These are phyloP conservation scores for Pica pica DNA, from an alignment of 2,113 vertebrate genomes.

Conservation along the genomic window DNA sequence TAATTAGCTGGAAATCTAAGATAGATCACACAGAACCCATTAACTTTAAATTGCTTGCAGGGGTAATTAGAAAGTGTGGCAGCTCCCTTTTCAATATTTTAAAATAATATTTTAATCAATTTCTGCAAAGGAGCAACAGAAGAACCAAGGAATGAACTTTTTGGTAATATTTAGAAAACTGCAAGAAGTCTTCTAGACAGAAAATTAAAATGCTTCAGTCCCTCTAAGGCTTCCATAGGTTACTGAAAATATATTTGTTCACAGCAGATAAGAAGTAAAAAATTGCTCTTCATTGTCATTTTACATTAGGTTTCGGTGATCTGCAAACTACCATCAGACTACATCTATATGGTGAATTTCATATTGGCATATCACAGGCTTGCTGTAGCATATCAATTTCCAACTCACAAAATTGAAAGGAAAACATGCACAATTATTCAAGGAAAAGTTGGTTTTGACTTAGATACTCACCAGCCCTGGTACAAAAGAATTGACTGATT, in stretches of 20 bases:
- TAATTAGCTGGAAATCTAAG: slow-evolving; percentile 16
- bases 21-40: neutral
- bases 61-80: slow-evolving; percentile 15
- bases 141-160: neutral
- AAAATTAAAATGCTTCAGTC: neutral
- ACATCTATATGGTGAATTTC: neutral
- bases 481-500: neutral
- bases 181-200: neutral
- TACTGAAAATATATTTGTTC: neutral
- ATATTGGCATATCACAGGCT: neutral
- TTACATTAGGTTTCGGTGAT: neutral
- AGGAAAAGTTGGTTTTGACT: neutral
- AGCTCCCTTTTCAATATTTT: neutral
- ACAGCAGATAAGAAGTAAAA: neutral
- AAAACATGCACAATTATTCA: neutral
- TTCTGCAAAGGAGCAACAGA: neutral
- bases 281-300: neutral
- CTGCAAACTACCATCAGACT: neutral
- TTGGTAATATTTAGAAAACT: neutral
- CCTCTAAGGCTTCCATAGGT: neutral
- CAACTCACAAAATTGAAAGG: neutral
- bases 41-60: slow-evolving; percentile 26
- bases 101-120: neutral
- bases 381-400: neutral
- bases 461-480: neutral